These are phyloP conservation scores for Calidris pugnax DNA, from an alignment of 2,113 vertebrate species.

Conservation along the genomic window DNA sequence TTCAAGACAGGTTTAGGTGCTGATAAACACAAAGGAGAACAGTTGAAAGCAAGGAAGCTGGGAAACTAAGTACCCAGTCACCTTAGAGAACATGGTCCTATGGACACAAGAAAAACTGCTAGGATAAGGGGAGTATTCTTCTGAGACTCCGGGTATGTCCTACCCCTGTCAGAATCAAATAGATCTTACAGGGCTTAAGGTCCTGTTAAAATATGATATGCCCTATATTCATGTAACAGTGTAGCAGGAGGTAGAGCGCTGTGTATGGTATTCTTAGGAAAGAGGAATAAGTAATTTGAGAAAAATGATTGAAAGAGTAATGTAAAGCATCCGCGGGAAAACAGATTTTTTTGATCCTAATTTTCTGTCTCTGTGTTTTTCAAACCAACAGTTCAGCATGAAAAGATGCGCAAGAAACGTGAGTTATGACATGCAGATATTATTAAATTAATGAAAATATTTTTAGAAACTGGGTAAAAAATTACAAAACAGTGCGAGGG, in stretches of 20 bases:
- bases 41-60: not conserved
- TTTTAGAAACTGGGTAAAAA: not conserved
- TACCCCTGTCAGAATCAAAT: not conserved
- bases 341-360: not conserved
- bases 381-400: not conserved
- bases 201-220: not conserved
- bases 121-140: not conserved
- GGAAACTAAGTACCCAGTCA: not conserved
- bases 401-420: not conserved
- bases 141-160: not conserved
- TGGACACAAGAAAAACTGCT: not conserved
- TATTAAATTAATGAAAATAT: not conserved
- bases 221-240: not conserved
- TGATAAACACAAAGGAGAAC: not conserved
- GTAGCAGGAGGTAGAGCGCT: not conserved
- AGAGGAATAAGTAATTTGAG: not conserved
- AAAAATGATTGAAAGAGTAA: not conserved
- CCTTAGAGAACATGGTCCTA: not conserved
- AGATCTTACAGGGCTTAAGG: not conserved
- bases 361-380: not conserved
- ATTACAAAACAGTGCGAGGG: not conserved
- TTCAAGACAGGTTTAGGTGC: not conserved
- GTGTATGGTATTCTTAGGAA: not conserved
- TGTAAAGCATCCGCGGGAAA: not conserved
- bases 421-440: not conserved